These are phyloP conservation scores for Drosophila hydei DNA, from an alignment of 1,140 invertebrate species.

Conservation along the genomic window DNA sequence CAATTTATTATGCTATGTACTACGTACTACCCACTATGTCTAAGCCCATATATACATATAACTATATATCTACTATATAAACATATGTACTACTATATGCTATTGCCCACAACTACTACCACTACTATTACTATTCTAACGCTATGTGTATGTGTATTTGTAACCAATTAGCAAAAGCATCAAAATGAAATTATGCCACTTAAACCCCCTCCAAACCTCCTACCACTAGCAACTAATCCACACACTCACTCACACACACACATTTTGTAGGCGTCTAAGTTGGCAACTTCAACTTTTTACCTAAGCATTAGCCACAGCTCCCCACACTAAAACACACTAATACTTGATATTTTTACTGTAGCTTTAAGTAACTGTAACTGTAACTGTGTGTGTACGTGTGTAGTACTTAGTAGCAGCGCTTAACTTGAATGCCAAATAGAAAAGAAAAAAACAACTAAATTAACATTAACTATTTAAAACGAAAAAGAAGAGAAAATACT, in stretches of 20 bases:
- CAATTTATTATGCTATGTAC: conserved; percentile 53
- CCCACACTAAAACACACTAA: not conserved
- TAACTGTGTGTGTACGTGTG: conserved; percentile 66
- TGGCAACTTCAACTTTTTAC: conserved; percentile 13
- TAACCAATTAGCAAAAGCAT: conserved; percentile 73
- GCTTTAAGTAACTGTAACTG: conserved; percentile 40
- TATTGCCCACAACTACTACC: conserved; percentile 55
- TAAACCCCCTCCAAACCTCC: not conserved
- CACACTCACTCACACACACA: not conserved
- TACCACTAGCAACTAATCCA: conserved; percentile 11
- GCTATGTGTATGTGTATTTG: conserved; percentile 69
- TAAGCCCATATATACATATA: conserved; percentile 37
- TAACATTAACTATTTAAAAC: not conserved
- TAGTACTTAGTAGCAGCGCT: conserved; percentile 51
- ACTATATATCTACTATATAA: conserved; percentile 36
- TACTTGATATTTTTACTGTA: conserved; percentile 20
- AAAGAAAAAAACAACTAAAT: conserved; percentile 12
- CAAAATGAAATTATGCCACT: conserved; percentile 60
- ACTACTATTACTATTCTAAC: conserved; percentile 49
- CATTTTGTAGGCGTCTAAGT: conserved; percentile 16
- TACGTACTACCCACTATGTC: conserved; percentile 41
- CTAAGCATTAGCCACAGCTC: conserved; percentile 7
- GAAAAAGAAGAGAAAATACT: conserved; percentile 2
- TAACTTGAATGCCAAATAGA: conserved; percentile 61
- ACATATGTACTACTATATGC: conserved; percentile 49